These are phyloP conservation scores for Pseudeuparius sepicola DNA, from an alignment of 2,888 invertebrate genomes.

Conservation along the genomic window DNA sequence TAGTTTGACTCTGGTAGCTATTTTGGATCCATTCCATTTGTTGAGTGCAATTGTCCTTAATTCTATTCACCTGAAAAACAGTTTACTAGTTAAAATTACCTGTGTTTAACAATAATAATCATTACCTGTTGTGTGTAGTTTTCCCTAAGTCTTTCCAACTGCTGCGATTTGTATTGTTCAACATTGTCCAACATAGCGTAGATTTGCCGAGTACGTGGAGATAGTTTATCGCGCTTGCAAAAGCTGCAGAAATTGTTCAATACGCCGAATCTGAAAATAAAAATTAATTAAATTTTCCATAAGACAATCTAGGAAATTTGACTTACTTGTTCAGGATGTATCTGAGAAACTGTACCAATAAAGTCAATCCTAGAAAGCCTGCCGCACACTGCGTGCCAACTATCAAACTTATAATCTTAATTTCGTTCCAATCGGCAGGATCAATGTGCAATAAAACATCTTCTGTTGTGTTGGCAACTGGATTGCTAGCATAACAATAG, in stretches of 20 bases:
- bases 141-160: conserved; percentile 78
- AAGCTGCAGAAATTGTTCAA: conserved; percentile 66
- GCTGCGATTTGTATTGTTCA: conserved; percentile 81
- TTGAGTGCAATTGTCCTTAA: conserved; percentile 86
- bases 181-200: conserved; percentile 83
- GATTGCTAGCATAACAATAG: conserved; percentile 77
- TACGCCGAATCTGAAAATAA: conserved; percentile 54
- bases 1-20: conserved; percentile 82
- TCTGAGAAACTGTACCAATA: conserved; percentile 67
- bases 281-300: conserved; percentile 12
- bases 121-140: conserved; percentile 85
- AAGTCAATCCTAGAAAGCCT: conserved; percentile 67
- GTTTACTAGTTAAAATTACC: too few relatives aligned
- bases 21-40: conserved; percentile 91
- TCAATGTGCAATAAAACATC: conserved; percentile 73
- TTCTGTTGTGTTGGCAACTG: conserved; percentile 66
- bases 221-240: conserved; percentile 57
- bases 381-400: conserved; percentile 74
- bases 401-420: conserved; percentile 74
- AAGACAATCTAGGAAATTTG: conserved; percentile 11
- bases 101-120: too few relatives aligned
- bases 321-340: conserved; percentile 62
- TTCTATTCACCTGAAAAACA: conserved; percentile 61
- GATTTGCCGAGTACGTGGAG: conserved; percentile 74
- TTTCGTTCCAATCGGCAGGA: conserved; percentile 72